Base-by-base conservation (phyloP, 1,140 invertebrate genomes). In the Samia ricini region DNA sequence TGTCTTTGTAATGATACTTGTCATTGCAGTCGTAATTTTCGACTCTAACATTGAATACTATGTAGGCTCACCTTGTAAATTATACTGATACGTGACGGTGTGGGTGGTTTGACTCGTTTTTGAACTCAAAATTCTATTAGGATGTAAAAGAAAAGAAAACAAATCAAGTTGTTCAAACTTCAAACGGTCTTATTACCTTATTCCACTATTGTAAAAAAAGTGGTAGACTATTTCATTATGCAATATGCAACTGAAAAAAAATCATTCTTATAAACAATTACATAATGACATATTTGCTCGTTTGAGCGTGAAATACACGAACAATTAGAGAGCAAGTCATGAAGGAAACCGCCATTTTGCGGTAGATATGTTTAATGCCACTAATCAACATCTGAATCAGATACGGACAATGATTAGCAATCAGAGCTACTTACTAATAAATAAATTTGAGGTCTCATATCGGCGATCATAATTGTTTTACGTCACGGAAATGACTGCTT, bases 401-500 rank as follows among this genome's bases (percentile, higher is more conserved):
- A 68, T 68, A 68, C 8, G 29, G 29, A 55, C 29, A 50, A 8
- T 19, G 66, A 63, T 68, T 61, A 63, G 24, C 56, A 63, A 63
- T 63, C 61, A 57, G 42, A 42, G 57, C 61, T 61, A 51, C 59
- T 26, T 33, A 60, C 19, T 60, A 20, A 51, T 49, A 52, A 52
- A 60, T 60, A 51, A 51, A 4, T 33, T 50, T 29, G 22, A 18
- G 50, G 18, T 51, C 50, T 29, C 23, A 20, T 60, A 60, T 60
- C 51, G 54, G 50, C 42, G 24, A 64, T 64, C 58, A 56, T 76
- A 78, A 78, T 79, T 76, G 61, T 49, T 67, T 62, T 66, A 68
- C 76, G 73, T 77, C 75, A 78, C 7, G 55, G 48, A 64, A 64
- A 61, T 66, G 22, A 60, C 52, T 26, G 55, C 61, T 79, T 79